A percentile compares a stretch with the other conserved stretches of the same genome.
Evolutionary conservation across 2,113 vertebrate genomes (phyloP).

Genomic region (Lophius piscatorius): DNA sequence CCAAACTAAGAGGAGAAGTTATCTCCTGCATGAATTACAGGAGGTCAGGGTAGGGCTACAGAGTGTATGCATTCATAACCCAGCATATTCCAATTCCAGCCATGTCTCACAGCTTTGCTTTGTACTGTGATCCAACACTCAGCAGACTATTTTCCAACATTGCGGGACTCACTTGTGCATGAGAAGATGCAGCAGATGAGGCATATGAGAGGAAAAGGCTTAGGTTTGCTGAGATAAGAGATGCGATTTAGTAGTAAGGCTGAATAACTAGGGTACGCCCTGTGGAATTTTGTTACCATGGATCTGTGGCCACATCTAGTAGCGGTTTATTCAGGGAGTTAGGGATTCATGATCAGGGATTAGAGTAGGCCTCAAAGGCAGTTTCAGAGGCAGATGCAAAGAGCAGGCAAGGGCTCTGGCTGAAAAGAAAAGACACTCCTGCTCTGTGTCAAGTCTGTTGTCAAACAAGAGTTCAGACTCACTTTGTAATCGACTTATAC

Average conservation of each 20-base stretch:
- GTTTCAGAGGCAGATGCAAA: slow-evolving; percentile 43
- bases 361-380: slow-evolving; percentile 41
- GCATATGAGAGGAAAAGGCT: slow-evolving; percentile 48
- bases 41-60: no score
- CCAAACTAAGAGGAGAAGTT: no score
- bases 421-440: slow-evolving; percentile 42
- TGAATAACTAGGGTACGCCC: slow-evolving; percentile 43
- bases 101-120: slow-evolving; percentile 20
- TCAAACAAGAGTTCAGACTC: slow-evolving; percentile 13
- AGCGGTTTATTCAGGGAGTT: slow-evolving; percentile 66
- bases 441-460: slow-evolving; percentile 12
- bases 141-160: slow-evolving; percentile 30
- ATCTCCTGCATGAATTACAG: no score
- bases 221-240: slow-evolving; percentile 59
- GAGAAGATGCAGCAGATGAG: slow-evolving; percentile 55
- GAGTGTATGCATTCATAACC: background rate
- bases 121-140: slow-evolving; percentile 13
- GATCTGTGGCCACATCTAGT: slow-evolving; percentile 58
- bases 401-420: slow-evolving; percentile 31
- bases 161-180: slow-evolving; percentile 35
- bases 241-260: slow-evolving; percentile 55
- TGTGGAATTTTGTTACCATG: slow-evolving; percentile 58
- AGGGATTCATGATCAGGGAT: slow-evolving; percentile 65
- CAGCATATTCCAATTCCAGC: slow-evolving; percentile 24
- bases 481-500: slow-evolving; percentile 2